Conservation (phyloP, 2,888 invertebrate genomes). For the Lutraria lutraria region DNA sequence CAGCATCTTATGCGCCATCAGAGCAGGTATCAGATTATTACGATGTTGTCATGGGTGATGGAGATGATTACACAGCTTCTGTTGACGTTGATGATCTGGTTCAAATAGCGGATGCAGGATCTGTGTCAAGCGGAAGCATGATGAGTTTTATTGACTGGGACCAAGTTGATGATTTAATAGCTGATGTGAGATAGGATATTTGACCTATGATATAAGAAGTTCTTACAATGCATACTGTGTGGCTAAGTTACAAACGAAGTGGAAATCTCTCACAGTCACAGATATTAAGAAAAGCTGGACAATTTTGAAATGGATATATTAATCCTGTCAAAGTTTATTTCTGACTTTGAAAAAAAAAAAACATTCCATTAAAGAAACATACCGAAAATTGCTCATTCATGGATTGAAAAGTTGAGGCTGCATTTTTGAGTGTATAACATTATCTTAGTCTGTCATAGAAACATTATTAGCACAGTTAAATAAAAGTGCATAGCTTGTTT, state of each 20-base stretch:
- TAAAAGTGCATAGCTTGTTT: too few species aligned
- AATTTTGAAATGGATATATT: not conserved
- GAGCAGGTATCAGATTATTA: constrained; percentile 81
- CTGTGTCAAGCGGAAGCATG: constrained; percentile 82
- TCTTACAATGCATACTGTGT: not conserved
- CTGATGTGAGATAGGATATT: constrained; percentile 70
- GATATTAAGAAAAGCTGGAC: too few species aligned
- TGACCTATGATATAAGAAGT: not conserved
- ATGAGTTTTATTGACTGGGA: constrained; percentile 86
- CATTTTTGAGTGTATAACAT: not conserved
- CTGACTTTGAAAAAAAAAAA: not conserved
- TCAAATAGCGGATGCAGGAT: constrained; percentile 79
- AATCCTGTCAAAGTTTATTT: not conserved
- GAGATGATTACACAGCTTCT: constrained; percentile 77
- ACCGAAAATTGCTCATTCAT: not conserved
- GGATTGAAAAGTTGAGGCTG: not conserved
- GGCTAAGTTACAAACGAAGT: not conserved
- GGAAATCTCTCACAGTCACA: too few species aligned
- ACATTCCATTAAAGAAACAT: not conserved
- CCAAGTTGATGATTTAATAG: constrained; percentile 83
- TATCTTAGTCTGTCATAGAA: not conserved
- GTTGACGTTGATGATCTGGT: constrained; percentile 83
- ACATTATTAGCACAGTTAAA: too few species aligned
- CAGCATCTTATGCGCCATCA: constrained; percentile 70
- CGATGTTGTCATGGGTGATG: constrained; percentile 79